These are phyloP conservation scores for Uromys caudimaculatus DNA, from an alignment of 2,797 vertebrate genomes.

Conservation along the genomic window DNA sequence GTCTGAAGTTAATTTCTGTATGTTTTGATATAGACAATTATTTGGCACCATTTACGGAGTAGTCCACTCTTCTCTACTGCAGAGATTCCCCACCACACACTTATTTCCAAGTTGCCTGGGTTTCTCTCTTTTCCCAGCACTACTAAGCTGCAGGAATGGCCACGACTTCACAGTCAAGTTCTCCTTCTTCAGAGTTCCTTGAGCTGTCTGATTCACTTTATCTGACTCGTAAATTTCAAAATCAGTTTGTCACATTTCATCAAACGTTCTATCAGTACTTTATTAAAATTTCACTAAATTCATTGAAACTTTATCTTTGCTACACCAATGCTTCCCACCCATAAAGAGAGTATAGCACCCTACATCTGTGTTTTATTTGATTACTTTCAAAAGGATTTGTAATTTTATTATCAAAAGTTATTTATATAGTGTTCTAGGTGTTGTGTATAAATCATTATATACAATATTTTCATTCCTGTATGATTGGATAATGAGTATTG, in stretches of 20 bases:
- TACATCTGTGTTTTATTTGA: not conserved
- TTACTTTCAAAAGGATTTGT: not conserved
- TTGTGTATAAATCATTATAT: not conserved
- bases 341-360: not conserved
- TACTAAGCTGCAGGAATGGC: not conserved
- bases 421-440: not conserved
- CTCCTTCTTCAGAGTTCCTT: not conserved
- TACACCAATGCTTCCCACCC: not conserved
- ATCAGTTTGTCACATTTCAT: not conserved
- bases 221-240: not conserved
- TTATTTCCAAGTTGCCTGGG: not conserved
- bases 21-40: not conserved
- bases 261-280: not conserved
- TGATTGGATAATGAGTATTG: not conserved
- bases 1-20: not conserved
- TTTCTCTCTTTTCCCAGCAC: not conserved
- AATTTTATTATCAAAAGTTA: constrained; percentile 23
- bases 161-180: not conserved
- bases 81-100: not conserved
- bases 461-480: not conserved
- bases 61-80: not conserved
- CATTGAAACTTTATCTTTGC: not conserved
- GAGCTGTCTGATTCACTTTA: not conserved
- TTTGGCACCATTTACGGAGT: not conserved
- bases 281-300: not conserved